Conservation (phyloP, 2,113 vertebrate genomes). For the Chlorodrepanis virens region DNA sequence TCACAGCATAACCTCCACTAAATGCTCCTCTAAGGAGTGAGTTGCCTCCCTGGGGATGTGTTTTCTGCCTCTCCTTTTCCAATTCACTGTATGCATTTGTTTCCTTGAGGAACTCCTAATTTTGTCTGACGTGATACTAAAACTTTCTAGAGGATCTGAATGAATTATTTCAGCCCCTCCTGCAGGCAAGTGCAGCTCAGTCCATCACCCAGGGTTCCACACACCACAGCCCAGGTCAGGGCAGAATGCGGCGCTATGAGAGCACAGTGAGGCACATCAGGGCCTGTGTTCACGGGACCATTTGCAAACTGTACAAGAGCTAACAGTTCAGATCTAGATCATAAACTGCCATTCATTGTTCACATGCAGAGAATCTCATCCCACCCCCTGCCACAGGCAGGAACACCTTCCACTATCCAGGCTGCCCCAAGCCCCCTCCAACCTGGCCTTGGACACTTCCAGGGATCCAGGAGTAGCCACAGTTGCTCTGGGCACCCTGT, state of each 20-base stretch:
- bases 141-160: background rate
- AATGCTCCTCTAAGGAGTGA: background rate
- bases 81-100: fast-evolving
- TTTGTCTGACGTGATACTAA: background rate
- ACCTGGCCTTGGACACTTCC: background rate
- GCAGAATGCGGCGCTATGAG: fast-evolving
- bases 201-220: background rate
- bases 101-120: background rate
- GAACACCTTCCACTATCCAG: background rate
- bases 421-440: fast-evolving
- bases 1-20: background rate
- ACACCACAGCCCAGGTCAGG: fast-evolving
- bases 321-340: background rate
- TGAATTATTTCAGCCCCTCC: background rate
- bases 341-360: background rate
- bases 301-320: background rate
- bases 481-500: background rate
- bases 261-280: fast-evolving
- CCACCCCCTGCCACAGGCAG: background rate
- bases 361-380: background rate
- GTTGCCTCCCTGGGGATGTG: background rate
- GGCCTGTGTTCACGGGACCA: fast-evolving
- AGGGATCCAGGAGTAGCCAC: background rate
- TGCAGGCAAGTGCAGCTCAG: background rate
- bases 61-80: background rate